phyloP scores from a whole-genome alignment of 2,888 invertebrate species.

The Frankliniella fusca region DNA sequence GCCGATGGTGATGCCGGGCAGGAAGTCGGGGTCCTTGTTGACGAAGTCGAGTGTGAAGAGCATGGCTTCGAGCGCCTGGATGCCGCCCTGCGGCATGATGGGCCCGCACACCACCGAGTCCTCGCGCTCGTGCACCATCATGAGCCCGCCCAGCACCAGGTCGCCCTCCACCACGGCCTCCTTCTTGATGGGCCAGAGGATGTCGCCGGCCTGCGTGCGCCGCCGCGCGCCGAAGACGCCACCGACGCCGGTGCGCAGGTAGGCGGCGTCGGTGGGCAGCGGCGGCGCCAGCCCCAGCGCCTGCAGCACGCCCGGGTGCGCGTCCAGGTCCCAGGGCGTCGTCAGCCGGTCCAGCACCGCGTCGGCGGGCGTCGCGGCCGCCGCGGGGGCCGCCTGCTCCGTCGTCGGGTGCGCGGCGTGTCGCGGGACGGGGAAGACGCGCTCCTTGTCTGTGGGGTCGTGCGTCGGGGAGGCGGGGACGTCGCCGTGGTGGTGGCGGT shows the following conservation, averaged over 20 bases:
- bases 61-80: constrained; percentile 88
- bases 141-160: constrained; percentile 81
- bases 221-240: constrained; percentile 23
- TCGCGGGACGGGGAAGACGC: not conserved
- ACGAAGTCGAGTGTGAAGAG: constrained; percentile 81
- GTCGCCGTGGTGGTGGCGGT: constrained; percentile 32
- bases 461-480: not conserved
- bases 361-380: constrained; percentile 28
- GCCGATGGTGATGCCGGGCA: constrained; percentile 76
- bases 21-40: constrained; percentile 59
- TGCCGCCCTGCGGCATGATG: constrained; percentile 89
- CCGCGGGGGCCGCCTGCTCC: not conserved
- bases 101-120: constrained; percentile 85
- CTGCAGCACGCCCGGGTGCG: not conserved
- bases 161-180: constrained; percentile 86
- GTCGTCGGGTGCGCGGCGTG: not conserved
- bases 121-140: constrained; percentile 92
- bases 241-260: constrained; percentile 4
- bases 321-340: not conserved
- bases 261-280: constrained; percentile 14
- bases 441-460: not conserved
- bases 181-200: constrained; percentile 75
- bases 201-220: constrained; percentile 40
- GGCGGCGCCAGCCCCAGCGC: not conserved
- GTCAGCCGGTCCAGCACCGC: no score